These are phyloP conservation scores for Aptenodytes forsteri DNA, from an alignment of 2,113 vertebrate species.

Conservation along the genomic window DNA sequence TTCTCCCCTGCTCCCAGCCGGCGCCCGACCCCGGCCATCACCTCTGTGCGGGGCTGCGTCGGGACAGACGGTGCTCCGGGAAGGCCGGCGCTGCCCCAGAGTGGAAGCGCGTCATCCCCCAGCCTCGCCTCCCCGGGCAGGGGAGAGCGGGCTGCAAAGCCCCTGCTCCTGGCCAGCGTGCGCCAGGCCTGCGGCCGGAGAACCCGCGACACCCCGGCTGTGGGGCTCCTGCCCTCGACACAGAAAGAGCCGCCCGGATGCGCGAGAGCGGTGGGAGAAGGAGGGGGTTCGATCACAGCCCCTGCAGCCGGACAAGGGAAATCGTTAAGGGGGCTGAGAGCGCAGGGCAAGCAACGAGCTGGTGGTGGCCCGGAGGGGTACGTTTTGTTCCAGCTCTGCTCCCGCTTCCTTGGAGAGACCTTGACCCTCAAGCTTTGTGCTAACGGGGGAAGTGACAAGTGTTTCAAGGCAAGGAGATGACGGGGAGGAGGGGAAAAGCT, in stretches of 20 bases:
- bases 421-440: constrained; percentile 29
- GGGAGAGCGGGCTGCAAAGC: neutral
- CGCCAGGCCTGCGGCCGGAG: neutral
- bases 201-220: neutral
- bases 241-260: neutral
- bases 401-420: neutral
- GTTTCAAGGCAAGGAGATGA: constrained; percentile 34
- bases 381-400: neutral
- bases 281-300: neutral
- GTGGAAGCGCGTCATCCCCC: neutral
- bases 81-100: neutral
- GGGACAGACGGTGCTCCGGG: neutral
- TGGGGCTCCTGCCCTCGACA: neutral
- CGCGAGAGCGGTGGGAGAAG: neutral
- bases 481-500: neutral
- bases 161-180: neutral
- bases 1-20: neutral
- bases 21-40: neutral
- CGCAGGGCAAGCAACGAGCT: neutral
- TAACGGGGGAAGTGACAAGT: constrained; percentile 41
- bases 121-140: neutral
- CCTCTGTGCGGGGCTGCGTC: neutral
- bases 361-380: neutral
- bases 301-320: neutral
- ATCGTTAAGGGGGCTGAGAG: neutral